Evolutionary conservation across 37 sponge, comb jelly and placozoan genomes (phyloP), one percentile per base, ranked within the genome.

Genomic region (Lycopodina hypogea): DNA sequence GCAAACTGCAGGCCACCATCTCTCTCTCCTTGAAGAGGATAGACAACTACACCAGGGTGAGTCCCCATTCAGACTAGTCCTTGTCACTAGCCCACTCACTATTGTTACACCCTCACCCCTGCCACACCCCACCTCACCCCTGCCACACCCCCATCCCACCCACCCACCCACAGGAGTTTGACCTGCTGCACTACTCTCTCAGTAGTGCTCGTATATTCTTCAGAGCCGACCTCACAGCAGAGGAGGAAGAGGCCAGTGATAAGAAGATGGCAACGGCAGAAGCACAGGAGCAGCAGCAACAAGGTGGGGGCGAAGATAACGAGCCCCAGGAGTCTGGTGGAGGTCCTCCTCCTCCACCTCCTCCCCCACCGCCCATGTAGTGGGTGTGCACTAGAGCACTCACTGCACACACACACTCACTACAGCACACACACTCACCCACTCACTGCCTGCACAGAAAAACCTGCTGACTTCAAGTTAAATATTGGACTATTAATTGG

Each of bases 131-230:
- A 4, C 48, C 48, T 45, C 48, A 45, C 48, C 9, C 48, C 61
- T 60, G 4, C 61, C 6, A 4, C 61, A 60, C 17, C 12, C 61
- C 4, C 61, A 17, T 12, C 24, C 12, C 24, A 4, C 12, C 29
- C 24, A 29, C 61, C 12, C 61, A 60, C 29, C 12, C 24, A 9
- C 77, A 96, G 93, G 98, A 97, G 60, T 97, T 95, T 85, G 83
- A 92, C 26, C 85, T 95, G 18, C 79, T 97, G 23, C 83, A 92
- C 77, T 97, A 90, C 57, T 97, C 98, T 2, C 84, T 97, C 41
- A 90, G 88, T 71, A 95, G 95, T 90, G 98, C 98, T 42, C 73
- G 98, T 30, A 94, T 97, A 28, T 97, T 97, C 84, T 97, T 97
- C 84, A 58, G 98, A 64, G 95, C 98, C 26, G 98, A 97, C 63